Evolutionary conservation across 2,888 invertebrate genomes (phyloP).

Genomic region (Plebejus argus): DNA sequence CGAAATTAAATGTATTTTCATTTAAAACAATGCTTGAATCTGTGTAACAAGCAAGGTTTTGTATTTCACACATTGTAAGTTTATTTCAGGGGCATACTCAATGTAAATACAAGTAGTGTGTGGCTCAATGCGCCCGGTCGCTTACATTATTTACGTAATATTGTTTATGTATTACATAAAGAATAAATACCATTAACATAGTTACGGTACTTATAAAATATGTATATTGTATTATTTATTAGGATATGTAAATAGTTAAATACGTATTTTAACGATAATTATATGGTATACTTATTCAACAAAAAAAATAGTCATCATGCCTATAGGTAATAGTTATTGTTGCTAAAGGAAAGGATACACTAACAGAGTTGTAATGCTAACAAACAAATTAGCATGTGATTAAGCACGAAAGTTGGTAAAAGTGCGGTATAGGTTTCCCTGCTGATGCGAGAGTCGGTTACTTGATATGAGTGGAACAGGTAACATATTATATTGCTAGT

Average conservation of each 20-base stretch:
- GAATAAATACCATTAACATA: too few relatives aligned
- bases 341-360: too few relatives aligned
- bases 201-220: too few relatives aligned
- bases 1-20: neutral
- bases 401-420: conserved; percentile 42
- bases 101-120: conserved; percentile 3
- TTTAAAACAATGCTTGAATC: neutral
- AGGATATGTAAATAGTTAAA: too few relatives aligned
- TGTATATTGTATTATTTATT: too few relatives aligned
- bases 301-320: too few relatives aligned
- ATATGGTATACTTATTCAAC: too few relatives aligned
- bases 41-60: conserved; percentile 16
- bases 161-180: neutral
- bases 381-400: conserved; percentile 35
- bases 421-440: conserved; percentile 51
- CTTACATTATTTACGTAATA: neutral
- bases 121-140: neutral
- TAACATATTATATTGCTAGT: conserved; percentile 32
- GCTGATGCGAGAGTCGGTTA: conserved; percentile 54
- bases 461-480: conserved; percentile 44
- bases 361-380: neutral
- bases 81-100: conserved; percentile 14
- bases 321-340: too few relatives aligned
- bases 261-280: too few relatives aligned
- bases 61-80: conserved; percentile 24